These are phyloP conservation scores for Panagrolaimus sp. DNA, from an alignment of 1,140 invertebrate genomes.

Conservation along the genomic window DNA sequence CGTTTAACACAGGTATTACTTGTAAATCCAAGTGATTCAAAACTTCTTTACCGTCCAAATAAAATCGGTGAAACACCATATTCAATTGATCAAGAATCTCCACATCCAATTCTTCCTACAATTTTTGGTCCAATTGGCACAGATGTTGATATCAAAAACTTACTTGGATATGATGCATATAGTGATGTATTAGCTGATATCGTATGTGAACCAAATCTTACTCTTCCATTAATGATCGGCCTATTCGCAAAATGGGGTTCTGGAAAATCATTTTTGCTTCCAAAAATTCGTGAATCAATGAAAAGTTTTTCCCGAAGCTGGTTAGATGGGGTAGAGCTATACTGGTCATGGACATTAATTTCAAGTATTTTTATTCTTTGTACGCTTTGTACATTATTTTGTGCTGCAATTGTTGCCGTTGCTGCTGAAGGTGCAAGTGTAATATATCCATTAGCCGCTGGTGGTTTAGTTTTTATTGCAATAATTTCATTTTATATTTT, in stretches of 20 bases:
- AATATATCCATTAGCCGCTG: conserved; percentile 24
- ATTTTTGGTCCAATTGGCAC: conserved; percentile 73
- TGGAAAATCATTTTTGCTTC: conserved; percentile 89
- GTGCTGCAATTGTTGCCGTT: conserved; percentile 65
- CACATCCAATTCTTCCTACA: conserved; percentile 52
- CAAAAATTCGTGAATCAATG: conserved; percentile 91
- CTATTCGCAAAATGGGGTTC: conserved; percentile 96
- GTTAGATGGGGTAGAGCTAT: conserved; percentile 72
- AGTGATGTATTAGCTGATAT: conserved; percentile 92
- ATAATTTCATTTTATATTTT: conserved; percentile 34
- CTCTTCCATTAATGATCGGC: conserved; percentile 83
- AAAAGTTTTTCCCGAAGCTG: conserved; percentile 87
- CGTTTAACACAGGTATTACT: conserved; percentile 85
- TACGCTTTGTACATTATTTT: conserved; percentile 69
- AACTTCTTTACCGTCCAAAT: conserved; percentile 88
- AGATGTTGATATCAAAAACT: conserved; percentile 90
- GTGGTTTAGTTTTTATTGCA: conserved; percentile 27
- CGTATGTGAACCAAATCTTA: conserved; percentile 85
- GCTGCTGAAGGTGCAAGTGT: conserved; percentile 15
- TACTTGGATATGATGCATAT: conserved; percentile 93
- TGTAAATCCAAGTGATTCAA: conserved; percentile 85
- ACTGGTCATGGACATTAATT: conserved; percentile 70
- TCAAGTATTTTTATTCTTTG: conserved; percentile 68
- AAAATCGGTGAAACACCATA: conserved; percentile 91
- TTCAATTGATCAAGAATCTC: conserved; percentile 72